Base-by-base conservation (phyloP, 2,113 vertebrate genomes). In the Gobio gobio region DNA sequence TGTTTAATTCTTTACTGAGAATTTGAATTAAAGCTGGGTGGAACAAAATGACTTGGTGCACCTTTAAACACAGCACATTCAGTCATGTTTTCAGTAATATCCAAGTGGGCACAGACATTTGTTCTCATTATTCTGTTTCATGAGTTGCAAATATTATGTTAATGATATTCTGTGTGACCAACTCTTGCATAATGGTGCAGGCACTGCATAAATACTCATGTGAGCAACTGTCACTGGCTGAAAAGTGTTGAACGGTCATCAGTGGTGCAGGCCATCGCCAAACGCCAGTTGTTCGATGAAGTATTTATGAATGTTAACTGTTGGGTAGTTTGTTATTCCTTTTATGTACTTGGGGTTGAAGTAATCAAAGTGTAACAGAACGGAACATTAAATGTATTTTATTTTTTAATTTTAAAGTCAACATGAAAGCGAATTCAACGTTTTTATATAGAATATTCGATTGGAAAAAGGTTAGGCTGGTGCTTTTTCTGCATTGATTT, bases 201-300 rank as follows among this genome's bases (percentile, higher is more conserved):
- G 81, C 81, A 36, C 81, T 58, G 49, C 81, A 83, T 83, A 83
- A 83, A 83, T 83, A 72, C 66, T 83, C 66, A 72, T 83, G 81
- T 58, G 47, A 83, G 81, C 81, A 58, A 83, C 81, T 83, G 81
- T 73, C 64, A 43, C 66, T 83, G 81, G 22, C 80, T 83, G 33
- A 83, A 82, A 54, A n/a, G 45, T 51, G 26, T 49, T 33, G 40
- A 79, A 79, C 7, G 14, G 61, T 68, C 16, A 59, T 72, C 54
- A 24, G 66, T 36, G 40, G 51, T 63, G 54, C 43, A 36, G 51
- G n/a, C 56, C 40, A 20, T 79, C 40, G 18, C 24, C 83, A 51
- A 58, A 82, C 16, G 18, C 12, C 40, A 85, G 84, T 45, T 73
- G 84, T 72, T 82, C 72, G 77, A 80, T 74, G 29, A 80, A 59